A percentile compares a stretch with the other conserved stretches of the same genome.
These are phyloP conservation scores for Parapristionchus giblindavisi DNA, from an alignment of 2,888 invertebrate genomes.

Conservation along the genomic window DNA sequence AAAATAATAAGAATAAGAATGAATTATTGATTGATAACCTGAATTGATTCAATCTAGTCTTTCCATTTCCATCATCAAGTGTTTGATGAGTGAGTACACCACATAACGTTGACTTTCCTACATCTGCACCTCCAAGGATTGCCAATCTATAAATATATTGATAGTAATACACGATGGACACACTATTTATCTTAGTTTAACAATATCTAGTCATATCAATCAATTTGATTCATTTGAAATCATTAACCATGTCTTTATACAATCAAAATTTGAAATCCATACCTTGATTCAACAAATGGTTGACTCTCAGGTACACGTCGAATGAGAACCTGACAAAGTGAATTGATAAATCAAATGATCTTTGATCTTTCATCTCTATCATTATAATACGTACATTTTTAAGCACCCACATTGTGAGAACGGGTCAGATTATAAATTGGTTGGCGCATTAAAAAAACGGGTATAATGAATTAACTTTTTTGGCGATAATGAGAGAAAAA, in stretches of 20 bases:
- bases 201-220: no score
- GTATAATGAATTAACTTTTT: neutral
- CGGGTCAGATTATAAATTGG: no score
- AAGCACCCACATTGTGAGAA: no score
- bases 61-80: conserved; percentile 87
- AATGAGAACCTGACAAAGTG: conserved; percentile 81
- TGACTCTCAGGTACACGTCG: conserved; percentile 78
- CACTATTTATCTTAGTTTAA: no score
- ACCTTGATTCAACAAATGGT: conserved; percentile 81
- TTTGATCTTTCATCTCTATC: no score
- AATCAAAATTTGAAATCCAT: neutral
- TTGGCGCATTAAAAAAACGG: no score
- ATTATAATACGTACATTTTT: no score
- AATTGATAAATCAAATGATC: neutral
- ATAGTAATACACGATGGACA: neutral
- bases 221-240: no score
- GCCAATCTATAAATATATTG: conserved; percentile 85
- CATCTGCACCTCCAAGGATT: conserved; percentile 92
- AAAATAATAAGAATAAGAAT: no score
- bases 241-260: no score
- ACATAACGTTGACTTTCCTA: conserved; percentile 85
- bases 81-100: conserved; percentile 96
- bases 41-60: conserved; percentile 93
- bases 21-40: no score
- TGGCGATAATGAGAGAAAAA: neutral